These are phyloP conservation scores for Rhinolophus ferrumequinum DNA, from an alignment of 2,113 vertebrate genomes.

Conservation along the genomic window DNA sequence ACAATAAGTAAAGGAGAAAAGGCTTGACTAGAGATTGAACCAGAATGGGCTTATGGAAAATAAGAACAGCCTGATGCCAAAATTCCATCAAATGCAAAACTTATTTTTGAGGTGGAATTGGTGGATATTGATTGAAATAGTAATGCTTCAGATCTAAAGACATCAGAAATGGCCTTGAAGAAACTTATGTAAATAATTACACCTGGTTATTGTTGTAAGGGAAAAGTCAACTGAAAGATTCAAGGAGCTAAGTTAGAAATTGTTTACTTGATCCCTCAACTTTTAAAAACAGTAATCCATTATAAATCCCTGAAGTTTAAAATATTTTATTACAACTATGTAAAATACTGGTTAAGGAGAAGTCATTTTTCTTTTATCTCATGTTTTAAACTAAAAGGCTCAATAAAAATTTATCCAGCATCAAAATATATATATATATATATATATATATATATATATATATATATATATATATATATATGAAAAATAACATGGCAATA, in stretches of 20 bases:
- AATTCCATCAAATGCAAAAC: constrained; percentile 97
- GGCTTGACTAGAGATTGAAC: constrained; percentile 94
- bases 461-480: no score
- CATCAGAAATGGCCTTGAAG: constrained; percentile 51
- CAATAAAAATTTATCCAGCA: constrained; percentile 69
- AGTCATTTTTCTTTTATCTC: constrained; percentile 68
- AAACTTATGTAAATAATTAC: constrained; percentile 43
- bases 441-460: no score
- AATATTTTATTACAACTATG: constrained; percentile 70
- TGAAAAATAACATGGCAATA: no score
- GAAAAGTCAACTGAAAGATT: constrained; percentile 67
- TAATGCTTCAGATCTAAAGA: constrained; percentile 20
- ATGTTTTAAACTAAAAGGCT: constrained; percentile 63
- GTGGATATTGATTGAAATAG: constrained; percentile 92
- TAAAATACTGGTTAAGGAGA: constrained; percentile 59
- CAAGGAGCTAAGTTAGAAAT: constrained; percentile 30
- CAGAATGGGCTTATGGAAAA: constrained; percentile 97
- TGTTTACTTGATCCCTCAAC: constrained; percentile 42
- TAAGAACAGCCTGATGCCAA: constrained; percentile 96
- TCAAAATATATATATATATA: no score
- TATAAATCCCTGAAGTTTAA: constrained; percentile 53
- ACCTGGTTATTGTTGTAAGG: constrained; percentile 47
- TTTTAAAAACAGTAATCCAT: constrained; percentile 64
- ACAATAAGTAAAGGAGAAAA: constrained; percentile 99
- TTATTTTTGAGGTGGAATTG: constrained; percentile 96